phyloP scores from a whole-genome alignment of 2,113 vertebrate genomes.

The Philantomba maxwellii region DNA sequence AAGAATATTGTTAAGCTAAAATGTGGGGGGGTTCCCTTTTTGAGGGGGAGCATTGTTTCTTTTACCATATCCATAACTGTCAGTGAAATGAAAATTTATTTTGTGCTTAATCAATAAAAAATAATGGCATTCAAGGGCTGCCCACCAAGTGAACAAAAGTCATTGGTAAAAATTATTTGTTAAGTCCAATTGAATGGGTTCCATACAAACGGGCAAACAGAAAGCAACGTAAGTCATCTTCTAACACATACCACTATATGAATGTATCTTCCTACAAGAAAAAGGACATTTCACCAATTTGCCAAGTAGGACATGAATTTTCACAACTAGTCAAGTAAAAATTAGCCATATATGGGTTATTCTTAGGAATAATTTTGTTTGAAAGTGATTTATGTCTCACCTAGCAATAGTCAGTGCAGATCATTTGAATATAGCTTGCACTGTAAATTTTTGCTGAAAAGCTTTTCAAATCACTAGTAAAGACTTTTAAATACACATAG shows the following conservation, averaged over 20 bases:
- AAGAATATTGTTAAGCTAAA: not conserved
- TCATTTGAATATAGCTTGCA: not conserved
- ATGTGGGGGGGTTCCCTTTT: not conserved
- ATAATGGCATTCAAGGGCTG: not conserved
- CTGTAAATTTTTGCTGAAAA: not conserved
- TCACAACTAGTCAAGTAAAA: constrained; percentile 13
- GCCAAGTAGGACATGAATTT: not conserved
- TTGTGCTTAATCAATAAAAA: not conserved
- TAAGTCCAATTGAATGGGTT: not conserved
- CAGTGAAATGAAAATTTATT: not conserved
- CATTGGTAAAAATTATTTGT: not conserved
- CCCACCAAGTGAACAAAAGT: not conserved
- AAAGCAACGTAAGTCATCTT: not conserved
- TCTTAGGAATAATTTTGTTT: constrained; percentile 34
- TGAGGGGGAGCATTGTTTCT: not conserved
- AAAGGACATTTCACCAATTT: not conserved
- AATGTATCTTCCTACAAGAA: not conserved
- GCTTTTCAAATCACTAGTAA: not conserved
- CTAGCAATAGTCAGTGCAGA: not conserved
- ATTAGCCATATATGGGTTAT: constrained; percentile 13
- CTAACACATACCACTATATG: not conserved
- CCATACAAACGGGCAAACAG: not conserved
- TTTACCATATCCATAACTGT: not conserved
- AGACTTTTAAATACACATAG: not conserved
- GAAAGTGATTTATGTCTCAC: constrained; percentile 48